A percentile compares a stretch with the other conserved stretches of the same genome.
These are phyloP conservation scores for Meghimatium bilineatum DNA, from an alignment of 2,888 invertebrate genomes.

Conservation along the genomic window DNA sequence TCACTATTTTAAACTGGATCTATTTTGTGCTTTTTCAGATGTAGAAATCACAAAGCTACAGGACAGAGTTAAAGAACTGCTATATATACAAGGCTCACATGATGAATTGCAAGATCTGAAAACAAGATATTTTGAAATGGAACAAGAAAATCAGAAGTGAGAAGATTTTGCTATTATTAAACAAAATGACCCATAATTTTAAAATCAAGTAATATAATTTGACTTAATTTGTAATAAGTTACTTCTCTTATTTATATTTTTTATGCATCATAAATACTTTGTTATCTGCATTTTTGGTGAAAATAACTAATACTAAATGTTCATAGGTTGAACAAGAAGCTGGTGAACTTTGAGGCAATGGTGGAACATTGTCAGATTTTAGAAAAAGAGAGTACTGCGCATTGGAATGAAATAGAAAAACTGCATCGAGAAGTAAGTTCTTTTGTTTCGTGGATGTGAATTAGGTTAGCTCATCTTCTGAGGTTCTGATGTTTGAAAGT, in stretches of 20 bases:
- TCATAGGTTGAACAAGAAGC: slow-evolving; percentile 31
- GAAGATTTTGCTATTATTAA: not conserved
- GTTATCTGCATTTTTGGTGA: too few relatives aligned
- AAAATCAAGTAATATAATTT: too few relatives aligned
- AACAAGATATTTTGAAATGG: slow-evolving; percentile 55
- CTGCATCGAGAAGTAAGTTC: slow-evolving; percentile 25
- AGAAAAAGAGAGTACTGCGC: slow-evolving; percentile 35
- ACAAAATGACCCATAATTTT: too few relatives aligned
- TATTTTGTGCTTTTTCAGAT: slow-evolving; percentile 22
- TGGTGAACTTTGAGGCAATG: slow-evolving; percentile 12
- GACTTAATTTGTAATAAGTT: too few relatives aligned
- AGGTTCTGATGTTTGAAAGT: too few relatives aligned
- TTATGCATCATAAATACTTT: too few relatives aligned
- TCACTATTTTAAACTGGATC: not conserved
- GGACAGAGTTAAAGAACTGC: slow-evolving; percentile 34
- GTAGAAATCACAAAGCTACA: slow-evolving; percentile 41
- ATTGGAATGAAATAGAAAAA: slow-evolving; percentile 31
- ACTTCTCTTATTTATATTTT: too few relatives aligned
- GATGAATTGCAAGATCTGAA: slow-evolving; percentile 62
- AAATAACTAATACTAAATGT: not conserved
- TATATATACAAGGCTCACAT: slow-evolving; percentile 18
- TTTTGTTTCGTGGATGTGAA: too few relatives aligned
- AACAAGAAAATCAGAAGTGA: slow-evolving; percentile 56
- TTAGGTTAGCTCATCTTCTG: too few relatives aligned
- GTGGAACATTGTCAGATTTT: slow-evolving; percentile 23